Evolutionary conservation across 2,888 invertebrate genomes (phyloP), one percentile per base, ranked within the genome.

Genomic region (Dryomyza anilis): DNA sequence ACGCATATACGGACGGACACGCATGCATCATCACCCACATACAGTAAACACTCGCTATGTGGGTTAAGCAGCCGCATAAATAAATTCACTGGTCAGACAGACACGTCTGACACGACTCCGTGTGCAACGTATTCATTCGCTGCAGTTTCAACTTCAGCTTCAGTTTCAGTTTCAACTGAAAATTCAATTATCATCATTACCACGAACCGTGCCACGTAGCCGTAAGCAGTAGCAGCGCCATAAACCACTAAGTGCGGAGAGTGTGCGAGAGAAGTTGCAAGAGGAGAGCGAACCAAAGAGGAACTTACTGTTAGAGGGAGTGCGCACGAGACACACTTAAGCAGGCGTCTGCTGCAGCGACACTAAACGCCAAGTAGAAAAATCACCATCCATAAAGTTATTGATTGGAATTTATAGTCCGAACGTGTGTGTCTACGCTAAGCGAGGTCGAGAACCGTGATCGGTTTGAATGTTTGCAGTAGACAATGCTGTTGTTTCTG

Each of bases 121-220:
- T 12, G 39, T n/a, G n/a, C 39, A n/a, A 39, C 3, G 39, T 2
- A 39, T 7, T 14, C 48, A 21, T 50, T 25, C 12, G 23, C 19
- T 23, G 19, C 21, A 12, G 19, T 25, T 55, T 55, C 36, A 19
- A 55, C 55, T 21, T 21, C 36, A 21, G 55, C 55, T 21, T 23
- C 55, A 55, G 27, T 19, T 55, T 33, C 55, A 55, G 48, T 23
- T 23, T 10, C 36, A 36, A 36, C 55, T 36, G 55, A 33, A 36
- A 36, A 55, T 55, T 55, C 55, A 55, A 55, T 55, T 55, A 55
- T 55, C 55, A 16, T 55, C 55, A 36, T 55, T 33, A 55, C 57
- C 57, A 45, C 29, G 25, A 33, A 56, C 23, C 39, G n/a, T 56
- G 23, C n/a, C n/a, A n/a, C n/a, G n/a, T n/a, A n/a, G 33, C 39